Evolutionary conservation across 2,797 vertebrate species (phyloP).

Genomic region (Ptychadena robeensis): DNA sequence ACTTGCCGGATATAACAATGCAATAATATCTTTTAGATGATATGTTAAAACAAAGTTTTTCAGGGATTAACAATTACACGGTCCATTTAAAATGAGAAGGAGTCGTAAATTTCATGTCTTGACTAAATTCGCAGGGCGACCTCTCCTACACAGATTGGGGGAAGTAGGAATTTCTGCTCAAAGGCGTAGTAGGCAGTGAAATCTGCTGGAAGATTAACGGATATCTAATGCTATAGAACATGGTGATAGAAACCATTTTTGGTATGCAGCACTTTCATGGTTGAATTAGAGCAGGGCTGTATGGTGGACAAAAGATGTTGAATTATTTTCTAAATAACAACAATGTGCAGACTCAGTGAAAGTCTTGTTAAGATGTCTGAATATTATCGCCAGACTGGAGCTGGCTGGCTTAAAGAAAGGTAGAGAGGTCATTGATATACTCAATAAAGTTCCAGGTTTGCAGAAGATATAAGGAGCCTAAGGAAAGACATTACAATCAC

Average conservation of each 20-base stretch:
- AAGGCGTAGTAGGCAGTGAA: slow-evolving; percentile 66
- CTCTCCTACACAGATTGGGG: slow-evolving; percentile 61
- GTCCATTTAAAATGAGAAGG: slow-evolving; percentile 69
- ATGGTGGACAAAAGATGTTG: slow-evolving; percentile 56
- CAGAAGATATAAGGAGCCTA: no score
- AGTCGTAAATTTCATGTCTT: slow-evolving; percentile 70
- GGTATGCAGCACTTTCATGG: slow-evolving; percentile 67
- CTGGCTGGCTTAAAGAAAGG: not conserved
- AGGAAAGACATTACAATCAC: no score
- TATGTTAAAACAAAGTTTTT: slow-evolving; percentile 75
- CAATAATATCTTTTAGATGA: slow-evolving; percentile 72
- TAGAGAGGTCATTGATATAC: not conserved
- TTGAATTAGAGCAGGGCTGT: slow-evolving; percentile 65
- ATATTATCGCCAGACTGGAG: slow-evolving; percentile 6
- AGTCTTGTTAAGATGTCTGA: slow-evolving; percentile 32
- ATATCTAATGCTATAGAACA: slow-evolving; percentile 66
- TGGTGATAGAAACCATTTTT: slow-evolving; percentile 67
- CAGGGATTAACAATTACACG: slow-evolving; percentile 75
- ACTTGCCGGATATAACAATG: slow-evolving; percentile 63
- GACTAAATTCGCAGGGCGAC: slow-evolving; percentile 69
- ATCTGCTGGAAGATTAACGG: slow-evolving; percentile 69
- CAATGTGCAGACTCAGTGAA: slow-evolving; percentile 22
- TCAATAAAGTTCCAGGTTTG: no score
- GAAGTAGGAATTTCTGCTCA: slow-evolving; percentile 62
- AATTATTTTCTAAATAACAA: slow-evolving; percentile 56